These are phyloP conservation scores for Triops longicaudatus DNA, from an alignment of 1,140 invertebrate species.

Conservation along the genomic window DNA sequence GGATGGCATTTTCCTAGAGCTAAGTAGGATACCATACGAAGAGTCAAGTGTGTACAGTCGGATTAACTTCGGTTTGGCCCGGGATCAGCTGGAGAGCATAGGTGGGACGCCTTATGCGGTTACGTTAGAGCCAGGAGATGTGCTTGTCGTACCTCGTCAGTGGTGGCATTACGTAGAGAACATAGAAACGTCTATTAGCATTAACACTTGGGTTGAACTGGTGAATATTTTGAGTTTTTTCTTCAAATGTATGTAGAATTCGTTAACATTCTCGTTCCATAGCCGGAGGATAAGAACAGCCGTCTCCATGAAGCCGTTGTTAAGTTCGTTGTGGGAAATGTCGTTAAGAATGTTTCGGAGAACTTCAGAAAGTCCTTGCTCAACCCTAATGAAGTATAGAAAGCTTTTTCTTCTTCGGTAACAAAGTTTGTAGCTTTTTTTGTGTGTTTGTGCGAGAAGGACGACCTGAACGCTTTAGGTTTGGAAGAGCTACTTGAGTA, in stretches of 20 bases:
- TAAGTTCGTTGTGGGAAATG: constrained; percentile 30
- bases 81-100: constrained; percentile 38
- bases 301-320: constrained; percentile 36
- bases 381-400: constrained; percentile 34
- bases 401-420: neutral
- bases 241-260: neutral
- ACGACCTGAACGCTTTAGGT: neutral
- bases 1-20: constrained; percentile 54
- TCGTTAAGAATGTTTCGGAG: constrained; percentile 26
- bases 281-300: constrained; percentile 32
- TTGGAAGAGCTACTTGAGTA: neutral
- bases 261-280: neutral
- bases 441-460: neutral
- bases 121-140: constrained; percentile 68
- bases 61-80: constrained; percentile 55
- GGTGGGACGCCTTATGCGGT: constrained; percentile 47
- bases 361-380: constrained; percentile 28
- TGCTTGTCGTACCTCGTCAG: constrained; percentile 73
- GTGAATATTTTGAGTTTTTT: constrained; percentile 39
- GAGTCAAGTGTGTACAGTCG: constrained; percentile 91
- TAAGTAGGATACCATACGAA: constrained; percentile 87
- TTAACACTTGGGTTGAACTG: constrained; percentile 81
- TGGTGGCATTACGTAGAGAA: constrained; percentile 98
- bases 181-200: constrained; percentile 57
- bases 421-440: neutral